Conservation (phyloP, 1,140 invertebrate genomes). For the Eciton burchellii region DNA sequence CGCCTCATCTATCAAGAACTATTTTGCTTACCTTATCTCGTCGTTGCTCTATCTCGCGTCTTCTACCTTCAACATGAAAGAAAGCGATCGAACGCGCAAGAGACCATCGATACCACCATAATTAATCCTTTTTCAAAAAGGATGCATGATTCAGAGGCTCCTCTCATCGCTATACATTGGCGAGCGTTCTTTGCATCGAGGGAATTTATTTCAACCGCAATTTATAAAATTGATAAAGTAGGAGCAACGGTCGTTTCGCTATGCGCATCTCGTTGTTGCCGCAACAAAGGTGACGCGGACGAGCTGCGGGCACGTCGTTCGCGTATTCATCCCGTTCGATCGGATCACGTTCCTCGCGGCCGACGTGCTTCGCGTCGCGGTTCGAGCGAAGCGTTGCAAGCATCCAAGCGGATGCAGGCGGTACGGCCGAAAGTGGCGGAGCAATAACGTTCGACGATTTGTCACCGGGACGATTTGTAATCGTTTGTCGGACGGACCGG, state of each 20-base stretch:
- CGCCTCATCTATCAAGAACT: too few relatives aligned
- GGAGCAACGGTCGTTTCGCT: background rate
- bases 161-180: background rate
- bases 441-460: constrained; percentile 67
- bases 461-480: constrained; percentile 82
- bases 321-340: constrained; percentile 44
- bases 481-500: constrained; percentile 80
- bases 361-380: constrained; percentile 29
- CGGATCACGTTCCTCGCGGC: constrained; percentile 36
- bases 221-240: background rate
- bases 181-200: background rate
- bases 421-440: constrained; percentile 62
- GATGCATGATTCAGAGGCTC: background rate
- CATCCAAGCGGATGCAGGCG: constrained; percentile 36
- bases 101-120: too few relatives aligned
- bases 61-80: too few relatives aligned
- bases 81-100: too few relatives aligned
- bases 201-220: background rate
- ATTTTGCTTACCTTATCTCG: too few relatives aligned
- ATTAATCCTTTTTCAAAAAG: too few relatives aligned
- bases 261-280: background rate
- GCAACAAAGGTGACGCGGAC: constrained; percentile 2
- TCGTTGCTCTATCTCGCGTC: too few relatives aligned
- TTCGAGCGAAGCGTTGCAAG: constrained; percentile 7
- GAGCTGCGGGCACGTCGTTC: constrained; percentile 23